These are phyloP conservation scores for Thalassoma bifasciatum DNA, from an alignment of 2,113 vertebrate species.

Conservation along the genomic window DNA sequence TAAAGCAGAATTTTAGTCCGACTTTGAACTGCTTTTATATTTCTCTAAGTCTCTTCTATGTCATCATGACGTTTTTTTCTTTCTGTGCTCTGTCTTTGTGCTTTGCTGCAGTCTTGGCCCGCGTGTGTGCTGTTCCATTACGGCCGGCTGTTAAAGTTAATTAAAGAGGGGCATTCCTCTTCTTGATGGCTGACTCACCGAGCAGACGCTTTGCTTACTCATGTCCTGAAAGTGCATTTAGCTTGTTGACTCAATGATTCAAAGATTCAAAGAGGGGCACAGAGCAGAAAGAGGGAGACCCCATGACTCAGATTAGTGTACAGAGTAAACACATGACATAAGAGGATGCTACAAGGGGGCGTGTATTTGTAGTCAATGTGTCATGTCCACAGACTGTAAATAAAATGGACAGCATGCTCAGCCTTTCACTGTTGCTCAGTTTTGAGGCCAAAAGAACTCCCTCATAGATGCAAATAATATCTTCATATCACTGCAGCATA, in stretches of 20 bases:
- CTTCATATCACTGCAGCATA: no score
- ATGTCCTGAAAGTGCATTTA: constrained; percentile 3
- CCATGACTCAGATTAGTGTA: not conserved
- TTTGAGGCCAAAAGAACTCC: no score
- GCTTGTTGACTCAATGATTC: constrained; percentile 17
- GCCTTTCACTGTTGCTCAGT: no score
- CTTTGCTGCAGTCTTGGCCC: constrained; percentile 68
- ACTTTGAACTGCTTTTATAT: constrained; percentile 44
- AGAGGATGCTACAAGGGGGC: no score
- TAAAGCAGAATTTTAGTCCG: not conserved
- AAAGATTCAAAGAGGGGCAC: not conserved
- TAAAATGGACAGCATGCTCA: no score
- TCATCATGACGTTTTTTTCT: not conserved
- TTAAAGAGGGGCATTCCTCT: constrained; percentile 63
- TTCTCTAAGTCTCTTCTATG: not conserved
- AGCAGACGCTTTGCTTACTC: constrained; percentile 42
- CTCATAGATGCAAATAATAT: no score
- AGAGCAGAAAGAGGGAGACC: not conserved
- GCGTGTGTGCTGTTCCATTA: constrained; percentile 12
- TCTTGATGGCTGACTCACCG: constrained; percentile 51
- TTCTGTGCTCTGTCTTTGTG: not conserved
- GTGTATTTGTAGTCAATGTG: no score
- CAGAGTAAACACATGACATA: not conserved
- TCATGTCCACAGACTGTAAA: no score
- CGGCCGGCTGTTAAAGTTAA: constrained; percentile 53